phyloP scores from a whole-genome alignment of 2,888 invertebrate genomes.

The Coelinius sp. region DNA sequence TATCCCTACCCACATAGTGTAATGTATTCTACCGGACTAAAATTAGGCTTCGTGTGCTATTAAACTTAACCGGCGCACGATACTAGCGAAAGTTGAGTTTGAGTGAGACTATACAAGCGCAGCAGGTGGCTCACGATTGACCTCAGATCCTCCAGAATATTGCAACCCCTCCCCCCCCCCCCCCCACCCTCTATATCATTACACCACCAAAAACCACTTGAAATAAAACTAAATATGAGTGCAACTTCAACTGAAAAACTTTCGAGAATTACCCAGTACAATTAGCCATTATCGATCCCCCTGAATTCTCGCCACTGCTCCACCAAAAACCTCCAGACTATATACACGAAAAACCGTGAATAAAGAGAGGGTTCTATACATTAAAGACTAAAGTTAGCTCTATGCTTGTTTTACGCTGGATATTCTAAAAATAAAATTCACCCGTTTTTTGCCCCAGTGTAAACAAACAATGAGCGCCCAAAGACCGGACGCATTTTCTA shows the following conservation, averaged over 20 bases:
- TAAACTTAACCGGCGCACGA: conserved; percentile 24
- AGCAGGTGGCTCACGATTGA: conserved; percentile 35
- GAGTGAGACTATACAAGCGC: conserved; percentile 27
- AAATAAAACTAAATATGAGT: conserved; percentile 5
- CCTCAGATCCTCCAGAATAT: conserved; percentile 20
- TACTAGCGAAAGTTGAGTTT: conserved; percentile 21
- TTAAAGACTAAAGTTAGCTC: conserved; percentile 4
- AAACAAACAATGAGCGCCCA: conserved; percentile 56
- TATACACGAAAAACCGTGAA: neutral
- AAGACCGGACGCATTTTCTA: conserved; percentile 34
- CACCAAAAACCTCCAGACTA: neutral
- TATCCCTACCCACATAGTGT: conserved; percentile 8
- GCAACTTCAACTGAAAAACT: neutral
- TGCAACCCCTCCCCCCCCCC: neutral
- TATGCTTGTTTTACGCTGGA: neutral
- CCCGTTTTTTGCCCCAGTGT: conserved; percentile 45
- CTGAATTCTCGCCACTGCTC: neutral
- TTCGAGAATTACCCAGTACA: neutral
- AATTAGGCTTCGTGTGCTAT: conserved; percentile 27
- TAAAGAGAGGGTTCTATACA: neutral
- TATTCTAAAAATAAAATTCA: conserved; percentile 25
- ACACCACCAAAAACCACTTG: neutral
- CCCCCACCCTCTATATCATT: neutral
- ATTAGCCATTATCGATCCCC: neutral
- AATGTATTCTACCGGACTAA: conserved; percentile 21